These are phyloP conservation scores for Hofmannophila pseudospretella DNA, from an alignment of 2,888 invertebrate genomes.

Conservation along the genomic window DNA sequence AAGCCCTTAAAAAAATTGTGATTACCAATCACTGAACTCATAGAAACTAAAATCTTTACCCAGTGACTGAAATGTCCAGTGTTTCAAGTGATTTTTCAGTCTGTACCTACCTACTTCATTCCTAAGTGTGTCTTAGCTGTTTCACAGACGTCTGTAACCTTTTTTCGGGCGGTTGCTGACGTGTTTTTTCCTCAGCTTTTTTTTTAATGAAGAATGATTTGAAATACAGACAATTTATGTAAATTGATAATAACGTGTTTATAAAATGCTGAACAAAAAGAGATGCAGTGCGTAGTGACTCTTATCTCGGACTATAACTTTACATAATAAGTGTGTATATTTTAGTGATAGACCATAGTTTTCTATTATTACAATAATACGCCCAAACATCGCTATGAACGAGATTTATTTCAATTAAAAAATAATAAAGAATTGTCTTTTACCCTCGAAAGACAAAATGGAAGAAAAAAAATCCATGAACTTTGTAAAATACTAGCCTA, in stretches of 20 bases:
- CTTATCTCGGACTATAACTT: slow-evolving; percentile 42
- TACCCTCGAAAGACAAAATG: slow-evolving; percentile 5
- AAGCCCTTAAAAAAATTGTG: too few relatives aligned
- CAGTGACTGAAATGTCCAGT: neutral
- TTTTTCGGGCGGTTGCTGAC: neutral
- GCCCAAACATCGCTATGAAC: neutral
- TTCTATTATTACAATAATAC: slow-evolving; percentile 26
- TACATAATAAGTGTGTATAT: slow-evolving; percentile 52
- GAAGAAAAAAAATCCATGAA: slow-evolving; percentile 24
- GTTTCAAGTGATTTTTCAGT: neutral
- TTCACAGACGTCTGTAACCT: neutral
- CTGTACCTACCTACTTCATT: neutral
- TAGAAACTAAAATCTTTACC: neutral
- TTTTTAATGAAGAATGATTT: neutral
- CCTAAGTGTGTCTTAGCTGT: neutral
- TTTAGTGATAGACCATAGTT: slow-evolving; percentile 50
- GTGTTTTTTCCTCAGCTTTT: neutral
- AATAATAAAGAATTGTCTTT: too few relatives aligned
- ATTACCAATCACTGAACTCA: too few relatives aligned
- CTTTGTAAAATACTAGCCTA: slow-evolving; percentile 66
- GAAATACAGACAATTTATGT: neutral
- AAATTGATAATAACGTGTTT: slow-evolving; percentile 9
- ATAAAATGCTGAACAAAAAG: slow-evolving; percentile 8
- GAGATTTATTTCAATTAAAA: neutral
- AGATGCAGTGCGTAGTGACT: slow-evolving; percentile 54